Base-by-base conservation (phyloP, 2,797 vertebrate species). In the Myotis findleyi region DNA sequence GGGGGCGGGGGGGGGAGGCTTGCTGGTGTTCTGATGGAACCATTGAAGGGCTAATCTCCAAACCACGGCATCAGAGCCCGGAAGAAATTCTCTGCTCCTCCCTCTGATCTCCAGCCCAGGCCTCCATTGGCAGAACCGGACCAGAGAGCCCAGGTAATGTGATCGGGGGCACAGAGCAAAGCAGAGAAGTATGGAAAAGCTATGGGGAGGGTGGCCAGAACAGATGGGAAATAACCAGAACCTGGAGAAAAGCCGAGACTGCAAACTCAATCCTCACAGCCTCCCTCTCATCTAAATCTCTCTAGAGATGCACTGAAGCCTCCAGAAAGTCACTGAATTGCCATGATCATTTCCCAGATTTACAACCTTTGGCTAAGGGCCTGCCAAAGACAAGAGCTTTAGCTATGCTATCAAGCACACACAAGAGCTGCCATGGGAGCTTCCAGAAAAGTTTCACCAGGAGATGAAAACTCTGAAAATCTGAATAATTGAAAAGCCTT, bases 381-480 rank as follows among this genome's bases (percentile, higher is more conserved):
- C 94, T 84, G 75, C 76, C 94, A 66, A 87, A 73, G 41, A 55
- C 72, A 62, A 81, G 76, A 87, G 21, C 30, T 69, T 62, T 41
- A n/a, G 94, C 97, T 97, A 75, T 21, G 90, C 91, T 75, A 79
- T 77, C 95, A 68, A 80, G 38, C 95, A 97, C 87, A 96, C 85
- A 93, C 73, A 79, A 92, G 73, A 77, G 81, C 96, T 89, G n/a
- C 89, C 95, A 93, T 41, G 23, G 96, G 95, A 97, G 89, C 97
- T 95, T 98, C 97, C 98, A 97, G 96, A 96, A 97, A 98, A 92
- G 93, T 97, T 97, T 94, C 80, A 90, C 93, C 94, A 96, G 73
- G 81, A 95, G 83, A 97, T 85, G 91, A 87, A 96, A 79, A 81
- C 88, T 93, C 93, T 97, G 82, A 11, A 59, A 83, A 77, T 88